These are phyloP conservation scores for Colistium nudipinnis DNA, from an alignment of 2,113 vertebrate genomes.

Conservation along the genomic window DNA sequence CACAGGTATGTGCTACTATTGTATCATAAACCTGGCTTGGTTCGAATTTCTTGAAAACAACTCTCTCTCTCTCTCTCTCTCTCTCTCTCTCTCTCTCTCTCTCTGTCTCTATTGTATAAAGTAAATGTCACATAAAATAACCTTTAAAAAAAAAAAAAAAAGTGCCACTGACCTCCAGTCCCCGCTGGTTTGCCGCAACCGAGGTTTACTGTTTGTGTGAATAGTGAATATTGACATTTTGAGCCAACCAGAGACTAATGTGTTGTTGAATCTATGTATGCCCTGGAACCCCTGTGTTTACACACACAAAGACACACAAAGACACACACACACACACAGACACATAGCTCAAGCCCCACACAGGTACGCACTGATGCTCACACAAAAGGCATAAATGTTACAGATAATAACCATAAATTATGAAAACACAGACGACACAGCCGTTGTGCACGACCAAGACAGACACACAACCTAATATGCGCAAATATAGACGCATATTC, in stretches of 20 bases:
- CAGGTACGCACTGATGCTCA: neutral
- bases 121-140: conserved; percentile 55
- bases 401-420: neutral
- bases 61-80: conserved; percentile 11
- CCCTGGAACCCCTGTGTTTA: conserved; percentile 39
- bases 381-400: neutral
- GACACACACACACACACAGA: conserved; percentile 1
- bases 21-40: too few relatives aligned
- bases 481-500: neutral
- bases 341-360: neutral
- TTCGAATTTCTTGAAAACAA: too few relatives aligned
- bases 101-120: conserved; percentile 26
- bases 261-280: conserved; percentile 55
- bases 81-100: neutral
- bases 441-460: neutral
- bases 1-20: too few relatives aligned
- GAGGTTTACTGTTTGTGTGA: conserved; percentile 52
- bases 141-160: conserved; percentile 50
- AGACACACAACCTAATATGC: conserved; percentile 2
- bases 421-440: neutral
- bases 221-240: conserved; percentile 69
- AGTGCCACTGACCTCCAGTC: conserved; percentile 37
- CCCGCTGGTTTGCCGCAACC: conserved; percentile 21
- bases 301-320: neutral
- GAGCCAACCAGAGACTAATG: conserved; percentile 41